These are phyloP conservation scores for Trachelus troglodyta DNA, from an alignment of 2,888 invertebrate genomes.

Conservation along the genomic window DNA sequence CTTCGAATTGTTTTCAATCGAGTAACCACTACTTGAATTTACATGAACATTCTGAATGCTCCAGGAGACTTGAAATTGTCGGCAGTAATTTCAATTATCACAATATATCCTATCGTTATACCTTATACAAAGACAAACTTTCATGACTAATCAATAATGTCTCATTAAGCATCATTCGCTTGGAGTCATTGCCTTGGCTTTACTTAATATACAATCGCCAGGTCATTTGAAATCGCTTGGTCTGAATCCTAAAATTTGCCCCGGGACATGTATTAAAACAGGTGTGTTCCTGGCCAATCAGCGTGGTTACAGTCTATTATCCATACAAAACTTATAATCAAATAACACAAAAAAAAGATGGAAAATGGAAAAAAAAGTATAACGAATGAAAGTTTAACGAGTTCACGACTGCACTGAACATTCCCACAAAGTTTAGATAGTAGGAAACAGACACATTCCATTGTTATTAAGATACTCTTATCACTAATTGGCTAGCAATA, in stretches of 20 bases:
- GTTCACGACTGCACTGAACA: constrained; percentile 56
- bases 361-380: constrained; percentile 24
- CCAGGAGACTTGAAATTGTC: background rate
- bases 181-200: background rate
- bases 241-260: constrained; percentile 44
- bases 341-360: background rate
- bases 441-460: constrained; percentile 59
- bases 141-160: background rate
- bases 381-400: background rate
- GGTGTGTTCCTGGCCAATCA: constrained; percentile 63
- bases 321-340: constrained; percentile 31
- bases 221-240: constrained; percentile 36
- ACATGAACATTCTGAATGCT: background rate
- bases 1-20: background rate
- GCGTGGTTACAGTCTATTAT: constrained; percentile 61
- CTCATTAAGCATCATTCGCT: background rate
- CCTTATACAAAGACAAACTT: background rate
- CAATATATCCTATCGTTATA: background rate
- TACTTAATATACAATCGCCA: background rate
- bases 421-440: constrained; percentile 54
- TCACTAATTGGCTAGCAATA: constrained; percentile 45
- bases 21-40: background rate
- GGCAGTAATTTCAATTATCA: background rate
- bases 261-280: constrained; percentile 42
- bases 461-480: constrained; percentile 51